Evolutionary conservation across 2,888 invertebrate species (phyloP), one percentile per base, ranked within the genome.

Genomic region (Helobdella robusta): DNA sequence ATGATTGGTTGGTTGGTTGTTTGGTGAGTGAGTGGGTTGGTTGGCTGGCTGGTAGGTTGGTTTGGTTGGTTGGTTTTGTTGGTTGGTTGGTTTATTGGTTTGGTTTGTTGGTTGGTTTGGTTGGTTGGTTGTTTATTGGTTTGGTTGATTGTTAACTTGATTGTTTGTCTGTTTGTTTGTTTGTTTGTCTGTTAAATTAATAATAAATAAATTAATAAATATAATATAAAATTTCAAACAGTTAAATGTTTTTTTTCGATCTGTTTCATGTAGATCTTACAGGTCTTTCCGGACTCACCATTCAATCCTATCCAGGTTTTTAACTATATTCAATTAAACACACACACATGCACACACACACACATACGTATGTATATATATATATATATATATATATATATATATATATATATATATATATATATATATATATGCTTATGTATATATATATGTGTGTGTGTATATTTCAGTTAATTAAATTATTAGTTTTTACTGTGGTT

Each of bases 221-320:
- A 8, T 52, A 15, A 15, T 20, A 15, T 52, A 15, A 11, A 11
- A n/a, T 52, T 11, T 8, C 23, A 52, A 15, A 20, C 23, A n/a
- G 20, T 52, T 52, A 52, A 40, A 15, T 40, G 11, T n/a, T 40
- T 15, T 15, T 40, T 15, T 40, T 40, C 44, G 11, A 40, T 40
- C n/a, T 40, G n/a, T 15, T 40, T 40, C 18, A 2, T 44, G n/a
- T 50, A 62, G 62, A 62, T 46, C 23, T 50, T 15, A 30, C 62
- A 20, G 62, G 62, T n/a, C 50, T 62, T 28, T 62, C 62, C 30
- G 48, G 62, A 8, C 48, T 62, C n/a, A 50, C 62, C 30, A 25
- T 62, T n/a, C 62, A 62, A 8, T 34, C 62, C 34, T 36, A 36
- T 40, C 18, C 60, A 44, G 36, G 60, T 60, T 35, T 40, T n/a